Base-by-base conservation (phyloP, 2,888 invertebrate species). In the Diaphora mendica region DNA sequence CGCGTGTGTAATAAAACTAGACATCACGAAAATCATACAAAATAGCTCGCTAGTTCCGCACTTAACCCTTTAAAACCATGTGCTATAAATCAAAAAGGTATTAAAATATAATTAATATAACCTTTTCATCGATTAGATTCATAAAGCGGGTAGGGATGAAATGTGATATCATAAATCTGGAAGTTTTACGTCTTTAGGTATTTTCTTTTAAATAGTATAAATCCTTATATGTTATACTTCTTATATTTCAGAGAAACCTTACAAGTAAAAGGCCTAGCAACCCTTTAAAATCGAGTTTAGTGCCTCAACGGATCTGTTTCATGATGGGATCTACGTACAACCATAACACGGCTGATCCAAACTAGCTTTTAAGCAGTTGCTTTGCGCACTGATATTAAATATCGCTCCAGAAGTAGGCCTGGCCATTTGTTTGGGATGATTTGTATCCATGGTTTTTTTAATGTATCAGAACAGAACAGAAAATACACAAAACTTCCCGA, bases 1-100 rank as follows among this genome's bases (percentile, higher is more conserved):
- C 80, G 88, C 88, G 87, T 88, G 88, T 77, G 72, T 75, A 62
- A 66, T 65, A 64, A 68, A 72, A 71, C 64, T 72, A 51, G 64
- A 70, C 71, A 77, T 75, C 87, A 87, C 86, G 85, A 82, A 82
- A 75, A 64, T 35, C 68, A 71, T 71, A 74, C 69, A 77, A 78
- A 80, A 79, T 64, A 30, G 35, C n/a, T 30, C 3, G 35, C 20
- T 2, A 35, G 35, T 68, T 55, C 3, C n/a, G 35, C 8, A 51
- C 51, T 68, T n/a, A 68, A 55, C 51, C 35, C 33, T 67, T 48
- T 70, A 7, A 70, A 30, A 3, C 0, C n/a, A 42, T 9, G n/a
- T 35, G 0, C 13, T 65, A 39, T n/a, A 20, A 39, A 20, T 23
- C 23, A 7, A 39, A 35, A 23, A 8, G 23, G 23, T 33, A 9